Percentiles rank a stretch among this genome's conserved stretches.
Conservation (phyloP, 37 sponge, comb jelly and placozoan genomes). For the Beroe forskalii region DNA sequence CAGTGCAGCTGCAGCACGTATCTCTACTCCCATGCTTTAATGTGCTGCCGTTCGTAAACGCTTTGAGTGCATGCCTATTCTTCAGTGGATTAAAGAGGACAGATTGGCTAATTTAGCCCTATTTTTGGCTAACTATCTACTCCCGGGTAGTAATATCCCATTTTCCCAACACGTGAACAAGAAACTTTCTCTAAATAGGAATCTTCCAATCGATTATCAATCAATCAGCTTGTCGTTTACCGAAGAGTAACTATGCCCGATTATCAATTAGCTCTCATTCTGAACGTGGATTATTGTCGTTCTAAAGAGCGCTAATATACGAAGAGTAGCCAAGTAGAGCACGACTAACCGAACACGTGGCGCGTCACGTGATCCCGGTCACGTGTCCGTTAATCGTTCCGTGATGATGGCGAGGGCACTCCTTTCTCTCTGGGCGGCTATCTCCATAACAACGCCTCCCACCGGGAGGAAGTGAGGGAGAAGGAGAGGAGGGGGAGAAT, state of each 20-base stretch:
- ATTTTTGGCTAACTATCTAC: conserved; percentile 31
- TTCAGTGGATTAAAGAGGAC: not conserved
- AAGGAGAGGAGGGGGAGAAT: no score
- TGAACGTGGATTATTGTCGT: conserved; percentile 51
- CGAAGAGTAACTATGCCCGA: conserved; percentile 10
- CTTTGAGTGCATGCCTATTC: not conserved
- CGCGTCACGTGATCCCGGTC: not conserved
- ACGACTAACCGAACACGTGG: not conserved
- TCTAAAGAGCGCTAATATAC: conserved; percentile 31
- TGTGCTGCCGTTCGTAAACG: no score
- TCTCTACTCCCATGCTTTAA: no score
- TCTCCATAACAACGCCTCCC: not conserved
- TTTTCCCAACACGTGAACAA: conserved; percentile 10
- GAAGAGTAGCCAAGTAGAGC: not conserved
- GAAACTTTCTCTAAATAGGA: conserved; percentile 6
- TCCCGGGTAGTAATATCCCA: not conserved
- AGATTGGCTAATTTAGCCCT: conserved; percentile 53
- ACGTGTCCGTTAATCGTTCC: not conserved
- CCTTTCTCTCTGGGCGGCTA: not conserved
- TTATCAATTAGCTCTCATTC: conserved; percentile 42
- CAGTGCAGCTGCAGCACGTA: no score
- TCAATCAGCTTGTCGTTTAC: conserved; percentile 51
- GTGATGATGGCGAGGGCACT: not conserved
- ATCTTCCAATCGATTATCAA: conserved; percentile 63
- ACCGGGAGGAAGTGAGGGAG: no score